These are phyloP conservation scores for Orthosia gothica DNA, from an alignment of 2,888 invertebrate species.

Conservation along the genomic window DNA sequence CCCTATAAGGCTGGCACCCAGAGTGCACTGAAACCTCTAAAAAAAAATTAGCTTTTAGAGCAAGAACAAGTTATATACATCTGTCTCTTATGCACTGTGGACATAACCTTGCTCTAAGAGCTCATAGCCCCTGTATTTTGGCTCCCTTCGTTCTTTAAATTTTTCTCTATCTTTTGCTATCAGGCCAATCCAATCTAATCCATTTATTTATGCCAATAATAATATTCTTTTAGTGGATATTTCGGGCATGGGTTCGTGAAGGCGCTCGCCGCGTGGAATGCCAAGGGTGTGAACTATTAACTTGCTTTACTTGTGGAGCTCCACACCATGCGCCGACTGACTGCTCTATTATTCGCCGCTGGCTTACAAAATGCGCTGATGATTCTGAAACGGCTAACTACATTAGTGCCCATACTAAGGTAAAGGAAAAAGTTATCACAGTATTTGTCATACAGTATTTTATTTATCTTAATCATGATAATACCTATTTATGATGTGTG, in stretches of 20 bases:
- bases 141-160: no score
- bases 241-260: slow-evolving; percentile 96
- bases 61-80: no score
- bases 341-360: slow-evolving; percentile 98
- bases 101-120: no score
- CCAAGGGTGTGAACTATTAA: slow-evolving; percentile 96
- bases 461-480: not conserved
- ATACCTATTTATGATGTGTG: not conserved
- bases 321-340: slow-evolving; percentile 99
- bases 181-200: no score
- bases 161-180: no score
- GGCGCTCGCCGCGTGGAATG: slow-evolving; percentile 95
- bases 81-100: no score
- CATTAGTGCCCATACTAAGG: slow-evolving; percentile 99
- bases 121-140: no score
- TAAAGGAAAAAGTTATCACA: slow-evolving; percentile 24
- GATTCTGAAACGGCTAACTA: slow-evolving; percentile 99
- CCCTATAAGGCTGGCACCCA: no score
- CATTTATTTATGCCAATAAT: not conserved
- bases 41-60: no score
- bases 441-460: not conserved
- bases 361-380: slow-evolving; percentile 99
- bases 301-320: slow-evolving; percentile 99
- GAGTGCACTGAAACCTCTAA: no score
- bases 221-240: slow-evolving; percentile 91